Percentiles rank a stretch among this genome's conserved stretches.
phyloP scores from a whole-genome alignment of 2,797 vertebrate genomes.

The Sebastes matsubarae region DNA sequence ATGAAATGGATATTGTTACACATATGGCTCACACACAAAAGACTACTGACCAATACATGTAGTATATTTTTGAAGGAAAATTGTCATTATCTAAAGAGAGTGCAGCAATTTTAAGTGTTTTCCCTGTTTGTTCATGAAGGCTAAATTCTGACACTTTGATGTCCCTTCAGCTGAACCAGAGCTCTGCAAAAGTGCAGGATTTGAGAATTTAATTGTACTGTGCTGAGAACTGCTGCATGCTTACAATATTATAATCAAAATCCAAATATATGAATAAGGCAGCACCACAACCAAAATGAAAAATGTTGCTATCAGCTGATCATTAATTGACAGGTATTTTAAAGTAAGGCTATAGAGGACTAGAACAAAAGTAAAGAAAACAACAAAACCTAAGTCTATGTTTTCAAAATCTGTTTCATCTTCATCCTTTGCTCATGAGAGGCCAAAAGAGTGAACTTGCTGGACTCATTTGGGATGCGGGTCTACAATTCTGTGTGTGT shows the following conservation, averaged over 20 bases:
- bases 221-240: background rate
- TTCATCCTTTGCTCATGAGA: background rate
- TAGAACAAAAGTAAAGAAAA: background rate
- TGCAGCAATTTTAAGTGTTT: background rate
- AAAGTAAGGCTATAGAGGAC: background rate
- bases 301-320: background rate
- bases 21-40: background rate
- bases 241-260: background rate
- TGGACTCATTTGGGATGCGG: conserved; percentile 19
- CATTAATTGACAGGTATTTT: background rate
- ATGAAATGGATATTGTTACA: background rate
- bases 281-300: background rate
- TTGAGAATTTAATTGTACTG: background rate
- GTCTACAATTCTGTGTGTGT: background rate
- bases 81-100: background rate
- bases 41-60: background rate
- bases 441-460: conserved; percentile 27
- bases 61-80: background rate
- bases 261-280: background rate
- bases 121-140: background rate
- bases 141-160: background rate
- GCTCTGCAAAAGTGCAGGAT: background rate
- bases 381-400: background rate
- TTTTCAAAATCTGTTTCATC: conserved; percentile 31
- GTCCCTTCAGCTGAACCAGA: background rate